These are phyloP conservation scores for Gallinago media DNA, from an alignment of 2,113 vertebrate genomes.

Conservation along the genomic window DNA sequence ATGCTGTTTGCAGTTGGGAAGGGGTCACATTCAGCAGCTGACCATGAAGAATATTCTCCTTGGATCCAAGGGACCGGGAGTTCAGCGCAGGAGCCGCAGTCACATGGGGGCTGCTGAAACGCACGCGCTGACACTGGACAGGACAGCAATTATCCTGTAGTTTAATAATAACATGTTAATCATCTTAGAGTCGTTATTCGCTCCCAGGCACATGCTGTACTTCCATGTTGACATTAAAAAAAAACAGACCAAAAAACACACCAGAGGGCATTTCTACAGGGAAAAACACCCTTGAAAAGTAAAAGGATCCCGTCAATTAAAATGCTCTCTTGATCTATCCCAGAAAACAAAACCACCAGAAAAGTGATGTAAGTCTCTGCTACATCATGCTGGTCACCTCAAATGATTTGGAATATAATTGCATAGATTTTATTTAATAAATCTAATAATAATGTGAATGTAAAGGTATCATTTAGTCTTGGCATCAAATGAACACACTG, in stretches of 20 bases:
- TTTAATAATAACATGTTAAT: slow-evolving; percentile 70
- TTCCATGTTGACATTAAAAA: neutral
- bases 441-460: neutral
- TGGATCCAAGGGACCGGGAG: neutral
- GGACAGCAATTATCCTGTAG: slow-evolving; percentile 44
- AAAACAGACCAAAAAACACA: neutral
- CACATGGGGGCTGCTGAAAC: slow-evolving; percentile 32
- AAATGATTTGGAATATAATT: neutral
- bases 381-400: neutral
- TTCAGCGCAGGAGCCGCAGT: neutral
- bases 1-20: neutral
- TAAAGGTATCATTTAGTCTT: neutral
- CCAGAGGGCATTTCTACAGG: neutral
- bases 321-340: neutral
- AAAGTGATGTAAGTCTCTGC: neutral
- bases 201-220: neutral
- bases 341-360: neutral
- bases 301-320: neutral
- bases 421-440: neutral
- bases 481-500: neutral
- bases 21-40: slow-evolving; percentile 7
- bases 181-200: slow-evolving; percentile 35
- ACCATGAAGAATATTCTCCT: neutral
- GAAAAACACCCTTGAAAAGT: neutral
- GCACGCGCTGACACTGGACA: slow-evolving; percentile 24